Evolutionary conservation across 64 coral and sea anemone species (phyloP).

Genomic region (Pachyseris speciosa): DNA sequence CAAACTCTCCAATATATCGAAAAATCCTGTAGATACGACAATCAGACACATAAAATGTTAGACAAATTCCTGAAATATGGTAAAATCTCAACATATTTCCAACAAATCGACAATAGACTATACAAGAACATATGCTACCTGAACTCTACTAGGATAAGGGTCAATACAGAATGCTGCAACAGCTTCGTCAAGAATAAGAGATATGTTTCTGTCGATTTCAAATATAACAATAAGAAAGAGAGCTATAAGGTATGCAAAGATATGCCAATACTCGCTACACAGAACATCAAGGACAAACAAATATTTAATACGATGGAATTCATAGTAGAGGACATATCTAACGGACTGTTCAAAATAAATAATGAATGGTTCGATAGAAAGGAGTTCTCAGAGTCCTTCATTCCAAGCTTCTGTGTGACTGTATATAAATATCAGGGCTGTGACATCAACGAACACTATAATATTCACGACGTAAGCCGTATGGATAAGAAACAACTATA

Average conservation of each 20-base stretch:
- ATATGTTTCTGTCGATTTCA: not conserved
- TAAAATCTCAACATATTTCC: conserved; percentile 13
- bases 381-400: not conserved
- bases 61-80: conserved; percentile 9
- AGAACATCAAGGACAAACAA: conserved; percentile 30
- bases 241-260: not conserved
- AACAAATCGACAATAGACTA: not conserved
- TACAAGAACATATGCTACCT: conserved; percentile 36
- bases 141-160: not conserved
- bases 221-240: not conserved
- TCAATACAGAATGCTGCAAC: not conserved
- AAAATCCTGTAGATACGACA: conserved; percentile 25
- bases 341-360: not conserved
- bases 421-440: conserved; percentile 56
- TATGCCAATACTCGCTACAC: conserved; percentile 4
- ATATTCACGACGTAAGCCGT: conserved; percentile 18
- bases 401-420: conserved; percentile 9
- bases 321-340: not conserved
- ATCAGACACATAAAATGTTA: not conserved
- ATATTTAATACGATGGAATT: conserved; percentile 54
- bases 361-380: not conserved
- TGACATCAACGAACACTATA: conserved; percentile 21
- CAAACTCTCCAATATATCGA: not conserved
- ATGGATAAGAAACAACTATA: conserved; percentile 49
- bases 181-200: not conserved